Conservation (phyloP, 2,113 vertebrate species). For the Toxostoma redivivum region DNA sequence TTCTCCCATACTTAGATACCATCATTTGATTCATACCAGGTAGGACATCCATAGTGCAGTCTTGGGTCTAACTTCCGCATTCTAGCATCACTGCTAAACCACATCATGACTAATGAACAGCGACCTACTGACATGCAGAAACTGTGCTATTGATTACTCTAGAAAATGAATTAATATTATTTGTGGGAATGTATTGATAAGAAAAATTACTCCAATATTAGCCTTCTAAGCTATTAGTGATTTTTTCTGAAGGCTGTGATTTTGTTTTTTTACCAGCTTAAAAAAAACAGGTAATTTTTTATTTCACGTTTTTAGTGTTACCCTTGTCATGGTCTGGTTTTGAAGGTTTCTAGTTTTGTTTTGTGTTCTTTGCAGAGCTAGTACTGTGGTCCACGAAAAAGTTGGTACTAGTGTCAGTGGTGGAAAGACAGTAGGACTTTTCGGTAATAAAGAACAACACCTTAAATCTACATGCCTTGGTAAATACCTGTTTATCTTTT, state of each 20-base stretch:
- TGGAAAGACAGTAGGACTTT: background rate
- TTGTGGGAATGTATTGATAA: background rate
- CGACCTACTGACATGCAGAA: background rate
- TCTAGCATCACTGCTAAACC: background rate
- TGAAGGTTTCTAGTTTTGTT: background rate
- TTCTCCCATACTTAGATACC: background rate
- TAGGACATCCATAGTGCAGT: background rate
- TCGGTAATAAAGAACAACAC: background rate
- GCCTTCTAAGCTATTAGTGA: accelerated
- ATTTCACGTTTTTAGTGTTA: background rate
- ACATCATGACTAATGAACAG: background rate
- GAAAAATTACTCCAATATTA: background rate
- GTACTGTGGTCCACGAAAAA: background rate
- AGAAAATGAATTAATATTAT: background rate
- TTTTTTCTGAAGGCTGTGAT: background rate
- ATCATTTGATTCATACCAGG: background rate
- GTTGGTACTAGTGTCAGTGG: background rate
- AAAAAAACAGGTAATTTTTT: background rate
- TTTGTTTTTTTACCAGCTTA: background rate
- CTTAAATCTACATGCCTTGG: background rate
- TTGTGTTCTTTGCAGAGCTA: background rate
- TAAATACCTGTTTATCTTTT: background rate
- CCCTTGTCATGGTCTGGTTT: background rate
- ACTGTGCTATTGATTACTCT: background rate
- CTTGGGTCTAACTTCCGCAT: background rate